Evolutionary conservation across 2,888 invertebrate genomes (phyloP).

Genomic region (Pammene aurita): DNA sequence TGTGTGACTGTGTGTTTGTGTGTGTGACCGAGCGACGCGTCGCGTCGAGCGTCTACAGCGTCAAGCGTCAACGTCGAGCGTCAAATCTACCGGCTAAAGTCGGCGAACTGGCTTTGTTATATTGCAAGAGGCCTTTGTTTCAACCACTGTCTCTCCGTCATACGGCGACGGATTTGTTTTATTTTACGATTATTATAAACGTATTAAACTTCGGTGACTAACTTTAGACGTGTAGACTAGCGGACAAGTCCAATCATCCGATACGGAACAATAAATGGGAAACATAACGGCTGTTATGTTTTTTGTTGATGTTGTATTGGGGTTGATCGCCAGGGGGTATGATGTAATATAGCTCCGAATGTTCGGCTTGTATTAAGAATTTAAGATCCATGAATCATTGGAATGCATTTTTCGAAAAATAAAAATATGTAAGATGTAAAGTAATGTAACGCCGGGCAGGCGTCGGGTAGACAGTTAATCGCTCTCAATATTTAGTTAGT

Average conservation of each 20-base stretch:
- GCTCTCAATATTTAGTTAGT: conserved; percentile 66
- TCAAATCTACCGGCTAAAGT: conserved; percentile 41
- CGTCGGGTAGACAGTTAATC: conserved; percentile 45
- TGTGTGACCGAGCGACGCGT: conserved; percentile 30
- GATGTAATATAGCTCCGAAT: conserved; percentile 44
- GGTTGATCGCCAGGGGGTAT: conserved; percentile 25
- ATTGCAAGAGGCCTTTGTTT: conserved; percentile 58
- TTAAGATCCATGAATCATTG: conserved; percentile 42
- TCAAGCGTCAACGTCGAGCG: conserved; percentile 39
- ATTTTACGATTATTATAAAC: conserved; percentile 38
- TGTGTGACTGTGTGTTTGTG: conserved; percentile 46
- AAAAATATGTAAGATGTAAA: conserved; percentile 38
- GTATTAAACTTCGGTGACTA: conserved; percentile 52
- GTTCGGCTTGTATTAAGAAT: conserved; percentile 38
- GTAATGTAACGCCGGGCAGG: conserved; percentile 44
- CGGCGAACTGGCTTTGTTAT: conserved; percentile 48
- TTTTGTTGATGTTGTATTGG: conserved; percentile 3
- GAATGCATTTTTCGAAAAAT: conserved; percentile 41
- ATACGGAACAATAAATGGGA: background rate
- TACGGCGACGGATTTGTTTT: conserved; percentile 25
- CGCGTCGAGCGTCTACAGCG: conserved; percentile 39
- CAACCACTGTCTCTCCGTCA: conserved; percentile 44
- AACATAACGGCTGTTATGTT: background rate
- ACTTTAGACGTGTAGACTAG: conserved; percentile 51
- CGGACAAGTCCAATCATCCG: conserved; percentile 16